Evolutionary conservation across 2,113 vertebrate genomes (phyloP), one percentile per base, ranked within the genome.

Genomic region (Trogon surrucura): DNA sequence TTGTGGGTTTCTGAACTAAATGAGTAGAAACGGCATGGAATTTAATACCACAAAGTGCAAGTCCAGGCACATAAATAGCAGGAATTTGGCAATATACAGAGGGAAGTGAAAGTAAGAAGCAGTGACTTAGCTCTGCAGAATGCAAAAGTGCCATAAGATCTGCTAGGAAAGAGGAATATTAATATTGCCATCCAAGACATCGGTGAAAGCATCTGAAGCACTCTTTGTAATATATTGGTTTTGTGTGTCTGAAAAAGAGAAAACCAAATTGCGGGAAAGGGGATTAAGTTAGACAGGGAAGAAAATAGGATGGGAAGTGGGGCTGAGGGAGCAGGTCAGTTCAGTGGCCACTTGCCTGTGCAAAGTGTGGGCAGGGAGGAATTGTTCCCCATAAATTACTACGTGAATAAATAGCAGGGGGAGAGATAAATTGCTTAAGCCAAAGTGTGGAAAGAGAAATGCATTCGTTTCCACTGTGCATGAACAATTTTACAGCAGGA

Each of bases 321-420:
- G 12, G 27, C 34, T 10, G 26, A 75, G 10, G 36, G 47, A 75
- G 3, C 9, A 61, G 27, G 14, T 7, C 16, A 34, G 9, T 62
- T 45, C 14, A 48, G 18, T 32, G 34, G 7, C 13, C 7, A 0
- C n/a, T 6, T 1, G 0, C 17, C 6, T 67, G 11, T 54, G 26
- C 16, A 26, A 79, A 91, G 9, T 8, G 5, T 23, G 29, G 7
- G 5, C 4, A 6, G 23, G 79, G 32, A 27, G 20, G 10, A 44
- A 15, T 7, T 16, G 2, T 38, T 87, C 32, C 26, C 16, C 48
- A 7, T 23, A 61, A 72, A 60, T 26, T 66, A 23, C 8, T 16
- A 2, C 21, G 10, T 16, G 14, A 23, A 16, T 47, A 27, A 71
- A 38, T 25, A 56, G 2, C 13, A 21, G 6, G 5, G 60, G 21